A percentile compares a stretch with the other conserved stretches of the same genome.
phyloP scores from a whole-genome alignment of 2,113 vertebrate genomes.

The Carassius auratus region DNA sequence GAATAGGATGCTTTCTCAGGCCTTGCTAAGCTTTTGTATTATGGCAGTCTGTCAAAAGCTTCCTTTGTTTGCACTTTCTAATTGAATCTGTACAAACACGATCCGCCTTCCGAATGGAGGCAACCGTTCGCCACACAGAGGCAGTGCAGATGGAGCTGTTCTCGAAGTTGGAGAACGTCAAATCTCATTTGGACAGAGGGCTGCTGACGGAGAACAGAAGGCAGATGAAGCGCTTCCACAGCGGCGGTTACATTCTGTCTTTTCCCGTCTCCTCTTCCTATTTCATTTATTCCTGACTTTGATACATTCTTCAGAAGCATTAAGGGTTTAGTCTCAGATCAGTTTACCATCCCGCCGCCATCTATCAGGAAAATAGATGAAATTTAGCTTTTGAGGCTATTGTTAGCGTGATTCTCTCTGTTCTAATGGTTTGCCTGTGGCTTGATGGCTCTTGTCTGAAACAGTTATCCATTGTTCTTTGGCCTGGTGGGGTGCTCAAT shows the following conservation, averaged over 20 bases:
- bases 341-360: conserved; percentile 6
- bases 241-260: conserved; percentile 11
- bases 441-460: conserved; percentile 16
- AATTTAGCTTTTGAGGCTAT: conserved; percentile 27
- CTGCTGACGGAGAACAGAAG: conserved; percentile 43
- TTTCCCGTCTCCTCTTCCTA: neutral
- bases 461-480: conserved; percentile 14
- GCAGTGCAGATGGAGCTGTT: conserved; percentile 10
- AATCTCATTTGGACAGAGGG: conserved; percentile 41
- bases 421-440: conserved; percentile 22
- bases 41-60: conserved; percentile 56
- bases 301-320: conserved; percentile 33
- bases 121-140: neutral
- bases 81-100: conserved; percentile 65
- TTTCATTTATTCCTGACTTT: conserved; percentile 24
- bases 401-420: conserved; percentile 6
- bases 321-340: conserved; percentile 30
- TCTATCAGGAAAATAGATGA: conserved; percentile 23
- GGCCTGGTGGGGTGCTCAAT: conserved; percentile 51
- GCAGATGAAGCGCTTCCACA: conserved; percentile 8
- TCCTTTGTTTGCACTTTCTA: conserved; percentile 65
- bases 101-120: conserved; percentile 38
- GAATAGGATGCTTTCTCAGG: conserved; percentile 57
- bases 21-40: conserved; percentile 54
- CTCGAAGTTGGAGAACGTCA: conserved; percentile 45